A percentile compares a stretch with the other conserved stretches of the same genome.
Evolutionary conservation across 2,113 vertebrate genomes (phyloP).

Genomic region (Tringa solitaria): DNA sequence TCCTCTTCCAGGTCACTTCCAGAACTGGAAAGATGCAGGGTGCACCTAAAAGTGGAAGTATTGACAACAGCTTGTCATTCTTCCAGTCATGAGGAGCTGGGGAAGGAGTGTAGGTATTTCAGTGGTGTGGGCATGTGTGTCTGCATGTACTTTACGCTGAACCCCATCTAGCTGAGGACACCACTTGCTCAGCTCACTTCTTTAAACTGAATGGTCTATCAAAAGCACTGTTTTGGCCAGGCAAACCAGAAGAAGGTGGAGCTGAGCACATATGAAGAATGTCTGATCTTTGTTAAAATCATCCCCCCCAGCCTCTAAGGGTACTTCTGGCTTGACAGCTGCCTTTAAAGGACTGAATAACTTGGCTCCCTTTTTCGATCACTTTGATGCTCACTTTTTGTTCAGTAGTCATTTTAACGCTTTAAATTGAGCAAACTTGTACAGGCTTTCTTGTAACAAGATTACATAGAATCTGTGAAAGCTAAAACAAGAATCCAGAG

Average conservation of each 20-base stretch:
- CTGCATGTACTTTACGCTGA: fast-evolving
- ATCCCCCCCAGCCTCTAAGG: neutral
- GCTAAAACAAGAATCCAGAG: conserved; percentile 9
- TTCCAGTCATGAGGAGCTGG: neutral
- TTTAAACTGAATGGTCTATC: neutral
- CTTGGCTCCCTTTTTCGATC: neutral
- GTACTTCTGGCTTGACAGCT: neutral
- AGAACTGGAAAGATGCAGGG: neutral
- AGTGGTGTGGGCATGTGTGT: fast-evolving
- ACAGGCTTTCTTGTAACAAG: conserved; percentile 52
- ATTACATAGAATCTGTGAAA: conserved; percentile 31
- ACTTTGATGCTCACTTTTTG: conserved; percentile 9
- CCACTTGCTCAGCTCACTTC: neutral
- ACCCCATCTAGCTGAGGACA: neutral
- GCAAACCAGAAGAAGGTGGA: neutral
- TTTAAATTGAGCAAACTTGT: conserved; percentile 42
- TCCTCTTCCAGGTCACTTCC: neutral
- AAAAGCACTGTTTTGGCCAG: neutral
- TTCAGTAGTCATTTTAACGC: conserved; percentile 52
- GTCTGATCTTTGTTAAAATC: neutral
- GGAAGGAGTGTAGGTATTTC: neutral
- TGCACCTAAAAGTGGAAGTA: neutral
- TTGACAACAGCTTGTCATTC: neutral
- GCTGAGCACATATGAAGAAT: neutral
- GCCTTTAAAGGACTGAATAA: neutral